Evolutionary conservation across 2,113 vertebrate species (phyloP).

Genomic region (Rhynchomys soricoides): DNA sequence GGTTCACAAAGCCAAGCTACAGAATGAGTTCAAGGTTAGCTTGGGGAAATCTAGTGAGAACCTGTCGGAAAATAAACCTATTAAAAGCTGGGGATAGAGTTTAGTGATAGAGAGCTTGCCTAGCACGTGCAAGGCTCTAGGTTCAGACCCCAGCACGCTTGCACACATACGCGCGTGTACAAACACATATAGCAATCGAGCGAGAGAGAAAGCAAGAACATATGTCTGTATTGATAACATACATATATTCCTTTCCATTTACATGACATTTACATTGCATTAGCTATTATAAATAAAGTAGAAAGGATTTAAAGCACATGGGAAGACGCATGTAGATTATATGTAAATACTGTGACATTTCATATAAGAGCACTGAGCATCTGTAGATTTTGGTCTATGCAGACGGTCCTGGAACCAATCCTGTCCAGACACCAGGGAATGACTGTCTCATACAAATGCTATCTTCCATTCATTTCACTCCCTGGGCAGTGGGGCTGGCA

Average conservation of each 20-base stretch:
- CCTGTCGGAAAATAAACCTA: background rate
- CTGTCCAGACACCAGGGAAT: background rate
- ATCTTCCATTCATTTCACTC: background rate
- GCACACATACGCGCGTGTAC: rapidly evolving
- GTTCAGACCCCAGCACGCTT: background rate
- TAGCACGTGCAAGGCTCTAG: background rate
- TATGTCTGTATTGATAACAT: background rate
- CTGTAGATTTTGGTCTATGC: background rate
- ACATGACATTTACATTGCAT: background rate
- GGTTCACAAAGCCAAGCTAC: background rate
- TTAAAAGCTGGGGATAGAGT: background rate
- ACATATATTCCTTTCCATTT: background rate
- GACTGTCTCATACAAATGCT: background rate
- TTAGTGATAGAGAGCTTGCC: background rate
- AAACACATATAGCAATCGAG: background rate
- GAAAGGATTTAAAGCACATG: background rate
- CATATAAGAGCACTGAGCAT: background rate
- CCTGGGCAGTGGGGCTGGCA: background rate
- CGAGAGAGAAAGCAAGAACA: background rate
- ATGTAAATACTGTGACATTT: background rate
- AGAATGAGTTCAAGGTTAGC: background rate
- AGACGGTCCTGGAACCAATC: background rate
- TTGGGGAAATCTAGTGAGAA: background rate
- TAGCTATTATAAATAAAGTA: background rate
- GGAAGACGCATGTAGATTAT: background rate